Evolutionary conservation across 2,888 invertebrate species (phyloP), one percentile per base, ranked within the genome.

Genomic region (Drosophila neutralis): DNA sequence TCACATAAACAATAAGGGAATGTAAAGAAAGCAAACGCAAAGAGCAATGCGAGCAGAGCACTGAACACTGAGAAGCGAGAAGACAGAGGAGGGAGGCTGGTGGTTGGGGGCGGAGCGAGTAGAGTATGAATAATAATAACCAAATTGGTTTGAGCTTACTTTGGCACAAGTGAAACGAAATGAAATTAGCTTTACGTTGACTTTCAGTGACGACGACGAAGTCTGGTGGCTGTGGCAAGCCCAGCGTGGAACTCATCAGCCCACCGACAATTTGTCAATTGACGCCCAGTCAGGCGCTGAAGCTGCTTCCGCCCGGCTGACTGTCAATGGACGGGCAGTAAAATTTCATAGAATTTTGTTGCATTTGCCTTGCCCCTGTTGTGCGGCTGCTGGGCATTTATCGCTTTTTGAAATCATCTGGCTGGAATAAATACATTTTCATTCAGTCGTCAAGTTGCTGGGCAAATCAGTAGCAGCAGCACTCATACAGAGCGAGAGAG

Each of bases 381-480:
- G 24, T 58, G 63, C 33, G 27, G 49, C 60, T 60, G 51, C 63
- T 56, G 68, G 66, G 85, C 75, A 76, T 77, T 85, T 87, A 85
- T 83, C 75, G 80, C 83, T 69, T 79, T 85, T 86, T 45, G 74
- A 83, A 81, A 73, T 83, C 85, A 85, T 81, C 89, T 86, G 62
- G 53, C 83, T 80, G 85, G 85, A 85, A 85, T 85, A 88, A 85
- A 85, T 76, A 85, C 89, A 88, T 88, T 83, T 76, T 54, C 38
- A n/a, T 27, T 38, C 27, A 38, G 36, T 56, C 11, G 29, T 27
- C 54, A 54, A 24, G 38, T 13, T 45, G 33, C 35, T n/a, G 69
- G 42, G 57, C 36, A 57, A 49, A 58, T 38, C 69, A 35, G 58
- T 58, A 36, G 57, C 58, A 48, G n/a, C 48, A 21, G 8, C 13